Conservation (phyloP, 2,113 vertebrate species). For the Penelope pileata region DNA sequence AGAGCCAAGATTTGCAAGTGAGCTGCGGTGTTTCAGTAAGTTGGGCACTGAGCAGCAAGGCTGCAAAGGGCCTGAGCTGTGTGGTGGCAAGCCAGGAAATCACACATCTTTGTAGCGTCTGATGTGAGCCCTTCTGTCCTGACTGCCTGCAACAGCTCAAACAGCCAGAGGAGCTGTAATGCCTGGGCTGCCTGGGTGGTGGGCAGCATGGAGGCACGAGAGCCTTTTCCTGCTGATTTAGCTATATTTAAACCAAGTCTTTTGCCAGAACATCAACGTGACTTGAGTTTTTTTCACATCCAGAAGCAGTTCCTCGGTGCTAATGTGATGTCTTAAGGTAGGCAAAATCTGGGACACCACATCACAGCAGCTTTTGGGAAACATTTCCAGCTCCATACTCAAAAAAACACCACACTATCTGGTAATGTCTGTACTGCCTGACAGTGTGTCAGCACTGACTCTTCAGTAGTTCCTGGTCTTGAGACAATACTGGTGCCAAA, state of each 20-base stretch:
- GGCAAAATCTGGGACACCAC: neutral
- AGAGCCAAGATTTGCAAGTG: neutral
- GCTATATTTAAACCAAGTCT: neutral
- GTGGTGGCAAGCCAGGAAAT: neutral
- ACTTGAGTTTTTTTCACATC: neutral
- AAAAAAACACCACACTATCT: neutral
- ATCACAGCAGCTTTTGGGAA: neutral
- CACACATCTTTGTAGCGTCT: neutral
- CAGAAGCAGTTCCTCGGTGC: neutral
- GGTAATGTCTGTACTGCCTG: neutral
- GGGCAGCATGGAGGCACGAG: neutral
- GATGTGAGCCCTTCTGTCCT: neutral
- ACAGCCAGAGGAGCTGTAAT: neutral
- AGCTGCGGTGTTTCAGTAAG: accelerated
- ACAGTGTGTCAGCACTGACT: neutral
- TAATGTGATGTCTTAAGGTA: neutral
- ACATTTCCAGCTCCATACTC: neutral
- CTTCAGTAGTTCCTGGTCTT: neutral
- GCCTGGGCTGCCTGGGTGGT: neutral
- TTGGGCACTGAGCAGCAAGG: neutral
- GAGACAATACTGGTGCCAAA: neutral
- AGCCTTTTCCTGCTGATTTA: neutral
- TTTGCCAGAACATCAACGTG: neutral
- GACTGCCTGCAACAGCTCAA: neutral
- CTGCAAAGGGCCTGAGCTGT: neutral